Base-by-base conservation (phyloP, 64 coral and sea anemone genomes). In the Platygyra sinensis region DNA sequence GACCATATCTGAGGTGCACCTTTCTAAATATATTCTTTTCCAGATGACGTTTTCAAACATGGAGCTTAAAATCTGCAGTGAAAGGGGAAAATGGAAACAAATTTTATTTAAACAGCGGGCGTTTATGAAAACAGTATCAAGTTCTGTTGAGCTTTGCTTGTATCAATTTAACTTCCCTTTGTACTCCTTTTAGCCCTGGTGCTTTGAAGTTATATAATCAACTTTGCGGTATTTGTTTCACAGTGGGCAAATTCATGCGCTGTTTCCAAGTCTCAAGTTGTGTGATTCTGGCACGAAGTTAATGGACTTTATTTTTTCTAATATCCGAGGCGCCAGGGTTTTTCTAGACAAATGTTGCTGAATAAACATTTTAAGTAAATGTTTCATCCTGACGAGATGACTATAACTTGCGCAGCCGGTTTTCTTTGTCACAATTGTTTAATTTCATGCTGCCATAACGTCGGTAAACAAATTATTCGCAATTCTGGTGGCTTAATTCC, bases 351-450 rank as follows among this genome's bases (percentile, higher is more conserved):
- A 49, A 77, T 22, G 15, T 17, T 29, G 18, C 2, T 30, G 25
- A 20, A 80, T 62, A 83, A 65, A 39, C 29, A 83, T n/a, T 20
- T 83, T 39, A 67, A 67, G 32, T 24, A 83, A 83, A 65, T n/a
- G 20, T 46, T 83, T 67, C 22, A 62, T 29, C 8, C 36, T 38
- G 22, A 25, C 36, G 50, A 17, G 18, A 22, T 83, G 33, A 85
- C 14, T 71, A 25, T 71, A 25, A 63, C 20, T 52, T 85, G 12
- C 28, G 30, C 81, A 72, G 39, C 5, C 59, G 38, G 63, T 71
- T 15, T 46, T 50, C 36, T 25, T 52, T 62, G 61, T 83, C 57
- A 65, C 60, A 83, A 25, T 42, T 67, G 81, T 85, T 72, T 72
- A 33, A 85, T 85, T 51, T 85, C 22, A n/a, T 3, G 36, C 1